Evolutionary conservation across 2,888 invertebrate genomes (phyloP), one percentile per base, ranked within the genome.

Genomic region (Emmelina monodactyla): DNA sequence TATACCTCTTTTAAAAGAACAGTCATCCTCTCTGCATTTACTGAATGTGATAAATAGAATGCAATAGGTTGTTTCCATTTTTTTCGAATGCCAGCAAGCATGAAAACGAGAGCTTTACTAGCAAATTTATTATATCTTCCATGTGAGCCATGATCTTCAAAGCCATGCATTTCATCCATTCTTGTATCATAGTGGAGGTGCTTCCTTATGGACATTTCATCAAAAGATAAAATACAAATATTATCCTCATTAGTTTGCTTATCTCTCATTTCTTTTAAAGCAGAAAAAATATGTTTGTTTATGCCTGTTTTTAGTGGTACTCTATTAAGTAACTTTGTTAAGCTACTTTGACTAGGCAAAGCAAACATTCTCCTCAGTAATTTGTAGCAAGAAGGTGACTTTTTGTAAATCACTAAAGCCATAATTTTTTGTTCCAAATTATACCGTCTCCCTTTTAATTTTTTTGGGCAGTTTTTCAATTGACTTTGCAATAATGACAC

Each of bases 311-410:
- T 28, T 13, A 48, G 19, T 5, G 46, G 43, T 6, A 48, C 35
- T 40, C 28, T 44, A 37, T 45, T 46, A 11, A 48, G 31, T 22
- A 51, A 30, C 28, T 35, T 33, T 4, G 40, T 46, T 19, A 47
- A 32, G 29, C 35, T 39, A 28, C 42, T 43, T 31, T 33, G 40
- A 28, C 38, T 37, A n/a, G 47, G 47, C 22, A 50, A 38, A 29
- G 42, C 30, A 40, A 49, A 47, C 32, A 51, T 22, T 31, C 47
- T 38, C 19, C 48, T 36, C 7, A 50, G 35, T n/a, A 49, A 28
- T 14, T 44, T 38, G 30, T 50, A 49, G 15, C 49, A 50, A 4
- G 44, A 34, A 14, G 41, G 43, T 9, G 45, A 52, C 14, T 41
- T 45, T 43, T 48, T 49, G 30, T 42, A 50, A n/a, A 48, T 38